phyloP scores from a whole-genome alignment of 2,113 vertebrate genomes.

The Haliaeetus leucogaster region DNA sequence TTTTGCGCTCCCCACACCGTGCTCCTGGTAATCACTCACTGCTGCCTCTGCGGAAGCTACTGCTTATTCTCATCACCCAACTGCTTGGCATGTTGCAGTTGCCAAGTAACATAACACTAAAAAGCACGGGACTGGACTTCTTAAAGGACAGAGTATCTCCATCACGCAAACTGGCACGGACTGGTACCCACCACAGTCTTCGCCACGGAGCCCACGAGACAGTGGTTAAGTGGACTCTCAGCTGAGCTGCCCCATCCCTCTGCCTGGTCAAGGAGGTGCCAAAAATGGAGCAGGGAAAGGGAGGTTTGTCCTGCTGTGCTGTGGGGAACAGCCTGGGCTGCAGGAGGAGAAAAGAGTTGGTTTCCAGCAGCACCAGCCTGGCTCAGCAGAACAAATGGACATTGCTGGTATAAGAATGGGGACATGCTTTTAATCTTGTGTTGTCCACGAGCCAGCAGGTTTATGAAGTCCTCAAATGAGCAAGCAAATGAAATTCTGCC shows the following conservation, averaged over 20 bases:
- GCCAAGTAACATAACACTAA: background rate
- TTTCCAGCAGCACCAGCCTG: background rate
- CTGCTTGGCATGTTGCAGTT: background rate
- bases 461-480: background rate
- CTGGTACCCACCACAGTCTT: background rate
- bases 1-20: fast-evolving
- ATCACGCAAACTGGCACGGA: fast-evolving
- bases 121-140: background rate
- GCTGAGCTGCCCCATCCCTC: background rate
- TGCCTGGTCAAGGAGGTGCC: background rate
- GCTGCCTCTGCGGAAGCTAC: background rate
- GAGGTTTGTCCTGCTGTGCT: background rate
- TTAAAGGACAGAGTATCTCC: background rate
- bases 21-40: background rate
- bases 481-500: background rate
- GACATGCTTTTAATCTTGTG: background rate
- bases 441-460: background rate
- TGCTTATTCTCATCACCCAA: background rate
- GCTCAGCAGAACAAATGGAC: background rate
- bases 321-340: background rate
- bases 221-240: background rate
- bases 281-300: background rate
- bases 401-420: background rate
- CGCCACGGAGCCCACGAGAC: fast-evolving
- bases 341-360: background rate